Evolutionary conservation across 1,140 invertebrate genomes (phyloP).

Genomic region (Drosophila kepulauana): DNA sequence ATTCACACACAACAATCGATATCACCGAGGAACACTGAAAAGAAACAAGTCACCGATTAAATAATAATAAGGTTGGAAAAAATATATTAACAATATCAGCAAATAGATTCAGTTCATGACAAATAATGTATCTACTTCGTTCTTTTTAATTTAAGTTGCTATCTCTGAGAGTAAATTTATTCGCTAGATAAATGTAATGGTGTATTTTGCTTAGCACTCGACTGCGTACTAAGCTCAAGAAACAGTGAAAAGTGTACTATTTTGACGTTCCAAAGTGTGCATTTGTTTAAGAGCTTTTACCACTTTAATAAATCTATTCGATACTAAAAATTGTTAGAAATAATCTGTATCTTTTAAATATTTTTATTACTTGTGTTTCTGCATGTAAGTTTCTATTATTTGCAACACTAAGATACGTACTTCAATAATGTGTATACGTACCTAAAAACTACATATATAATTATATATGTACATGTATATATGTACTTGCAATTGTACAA

Average conservation of each 20-base stretch:
- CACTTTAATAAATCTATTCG: conserved; percentile 31
- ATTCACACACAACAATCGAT: neutral
- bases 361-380: conserved; percentile 45
- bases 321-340: conserved; percentile 30
- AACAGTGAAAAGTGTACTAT: conserved; percentile 15
- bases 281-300: conserved; percentile 22
- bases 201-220: neutral
- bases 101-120: neutral
- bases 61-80: neutral
- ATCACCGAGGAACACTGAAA: neutral
- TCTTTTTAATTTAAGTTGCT: neutral
- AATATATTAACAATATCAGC: neutral
- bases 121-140: neutral
- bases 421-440: neutral
- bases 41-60: neutral
- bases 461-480: conserved; percentile 16
- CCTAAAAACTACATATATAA: conserved; percentile 1
- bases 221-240: conserved; percentile 15
- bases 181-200: neutral
- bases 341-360: conserved; percentile 43
- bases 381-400: conserved; percentile 46
- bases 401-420: neutral
- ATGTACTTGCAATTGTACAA: conserved; percentile 14
- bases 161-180: neutral
- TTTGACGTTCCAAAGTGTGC: conserved; percentile 13